phyloP scores from a whole-genome alignment of 2,888 invertebrate genomes.

The Aphelenchoides bicaudatus region DNA sequence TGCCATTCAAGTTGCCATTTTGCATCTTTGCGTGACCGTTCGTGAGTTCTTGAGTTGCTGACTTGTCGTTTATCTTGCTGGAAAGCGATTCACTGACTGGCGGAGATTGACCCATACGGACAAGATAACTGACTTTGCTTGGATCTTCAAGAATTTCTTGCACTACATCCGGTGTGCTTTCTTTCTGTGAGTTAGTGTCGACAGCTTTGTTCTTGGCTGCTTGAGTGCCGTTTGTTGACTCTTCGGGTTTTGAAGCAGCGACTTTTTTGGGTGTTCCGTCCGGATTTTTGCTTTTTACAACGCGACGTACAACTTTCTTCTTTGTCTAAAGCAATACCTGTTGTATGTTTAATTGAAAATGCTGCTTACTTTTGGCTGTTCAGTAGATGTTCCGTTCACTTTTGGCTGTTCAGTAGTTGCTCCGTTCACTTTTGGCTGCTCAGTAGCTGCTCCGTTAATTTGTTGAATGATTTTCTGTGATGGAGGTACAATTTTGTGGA shows the following conservation, averaged over 20 bases:
- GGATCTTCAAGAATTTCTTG: constrained; percentile 34
- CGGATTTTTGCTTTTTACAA: constrained; percentile 19
- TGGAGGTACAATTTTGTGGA: no score
- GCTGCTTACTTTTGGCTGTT: neutral
- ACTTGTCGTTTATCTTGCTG: no score
- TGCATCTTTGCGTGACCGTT: no score
- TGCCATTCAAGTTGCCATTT: neutral
- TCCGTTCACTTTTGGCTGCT: constrained; percentile 9
- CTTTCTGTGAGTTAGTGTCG: constrained; percentile 22
- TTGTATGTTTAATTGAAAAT: neutral
- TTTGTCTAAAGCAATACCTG: neutral
- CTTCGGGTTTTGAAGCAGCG: constrained; percentile 18
- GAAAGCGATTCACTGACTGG: no score
- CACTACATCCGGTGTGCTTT: constrained; percentile 29
- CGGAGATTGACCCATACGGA: constrained; percentile 26
- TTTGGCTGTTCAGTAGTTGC: neutral
- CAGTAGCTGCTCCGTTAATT: neutral
- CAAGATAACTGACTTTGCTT: constrained; percentile 24
- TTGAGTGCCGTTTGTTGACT: neutral
- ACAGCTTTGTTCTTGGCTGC: constrained; percentile 18
- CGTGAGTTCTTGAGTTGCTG: no score
- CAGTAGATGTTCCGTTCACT: constrained; percentile 3
- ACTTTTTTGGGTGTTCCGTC: constrained; percentile 17
- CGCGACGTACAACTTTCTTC: constrained; percentile 14
- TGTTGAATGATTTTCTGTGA: no score